Conservation (phyloP, 2,113 vertebrate genomes). For the Strix uralensis region DNA sequence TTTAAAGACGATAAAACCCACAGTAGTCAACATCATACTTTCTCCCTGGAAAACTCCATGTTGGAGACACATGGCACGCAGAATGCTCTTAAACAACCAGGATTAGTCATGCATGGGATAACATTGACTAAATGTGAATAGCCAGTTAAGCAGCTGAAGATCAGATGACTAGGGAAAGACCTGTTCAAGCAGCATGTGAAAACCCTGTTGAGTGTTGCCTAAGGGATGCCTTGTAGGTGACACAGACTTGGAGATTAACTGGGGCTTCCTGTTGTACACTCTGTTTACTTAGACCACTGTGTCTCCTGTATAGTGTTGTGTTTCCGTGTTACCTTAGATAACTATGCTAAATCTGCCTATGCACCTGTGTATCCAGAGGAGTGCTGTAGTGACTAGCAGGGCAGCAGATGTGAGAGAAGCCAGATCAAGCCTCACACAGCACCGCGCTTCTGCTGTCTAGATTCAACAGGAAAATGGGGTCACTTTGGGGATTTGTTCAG, state of each 20-base stretch:
- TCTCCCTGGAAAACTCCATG: neutral
- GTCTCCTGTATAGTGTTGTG: neutral
- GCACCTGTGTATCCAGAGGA: neutral
- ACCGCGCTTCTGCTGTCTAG: neutral
- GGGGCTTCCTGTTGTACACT: rapidly evolving
- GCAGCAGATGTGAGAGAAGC: neutral
- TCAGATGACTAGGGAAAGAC: neutral
- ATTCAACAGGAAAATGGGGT: neutral
- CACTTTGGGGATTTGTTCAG: neutral
- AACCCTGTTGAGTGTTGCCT: neutral
- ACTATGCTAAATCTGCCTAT: neutral
- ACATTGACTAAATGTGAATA: conserved; percentile 1
- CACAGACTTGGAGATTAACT: neutral
- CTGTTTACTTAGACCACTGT: neutral
- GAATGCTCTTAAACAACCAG: neutral
- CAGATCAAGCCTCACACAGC: neutral
- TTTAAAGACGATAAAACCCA: neutral
- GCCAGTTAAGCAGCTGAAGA: conserved; percentile 31
- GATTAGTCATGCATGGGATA: neutral
- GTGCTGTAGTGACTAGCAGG: neutral
- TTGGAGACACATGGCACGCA: neutral
- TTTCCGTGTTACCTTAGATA: neutral
- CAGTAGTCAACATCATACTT: neutral
- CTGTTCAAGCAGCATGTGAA: neutral
- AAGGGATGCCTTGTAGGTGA: neutral